A percentile compares a stretch with the other conserved stretches of the same genome.
Conservation (phyloP, 2,113 vertebrate genomes). For the Pelecanoides urinatrix region DNA sequence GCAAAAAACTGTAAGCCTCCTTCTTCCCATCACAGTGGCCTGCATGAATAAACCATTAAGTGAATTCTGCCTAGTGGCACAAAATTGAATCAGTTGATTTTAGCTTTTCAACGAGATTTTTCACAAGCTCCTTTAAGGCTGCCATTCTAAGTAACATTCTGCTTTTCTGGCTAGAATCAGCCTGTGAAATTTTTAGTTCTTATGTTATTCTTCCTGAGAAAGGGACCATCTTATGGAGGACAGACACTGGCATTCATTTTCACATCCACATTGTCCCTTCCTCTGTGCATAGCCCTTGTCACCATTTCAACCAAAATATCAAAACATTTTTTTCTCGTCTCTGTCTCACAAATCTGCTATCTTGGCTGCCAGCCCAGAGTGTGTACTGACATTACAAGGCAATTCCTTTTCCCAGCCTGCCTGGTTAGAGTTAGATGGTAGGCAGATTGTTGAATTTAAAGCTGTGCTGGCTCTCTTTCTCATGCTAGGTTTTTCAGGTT, state of each 20-base stretch:
- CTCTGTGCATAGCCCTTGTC: background rate
- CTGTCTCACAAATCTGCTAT: background rate
- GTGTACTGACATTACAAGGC: background rate
- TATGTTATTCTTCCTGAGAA: background rate
- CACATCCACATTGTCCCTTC: background rate
- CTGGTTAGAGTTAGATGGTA: background rate
- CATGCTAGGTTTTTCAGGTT: background rate
- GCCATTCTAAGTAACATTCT: background rate
- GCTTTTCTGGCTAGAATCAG: background rate
- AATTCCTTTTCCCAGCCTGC: background rate
- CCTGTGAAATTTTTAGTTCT: background rate
- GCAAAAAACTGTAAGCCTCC: background rate
- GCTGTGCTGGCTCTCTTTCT: background rate
- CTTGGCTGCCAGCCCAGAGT: background rate
- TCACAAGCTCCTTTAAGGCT: background rate
- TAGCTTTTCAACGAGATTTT: constrained; percentile 19
- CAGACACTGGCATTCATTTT: background rate
- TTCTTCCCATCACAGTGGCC: background rate
- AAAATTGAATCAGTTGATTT: constrained; percentile 29
- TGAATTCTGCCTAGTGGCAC: background rate
- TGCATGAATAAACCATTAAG: constrained; percentile 44
- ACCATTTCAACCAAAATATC: background rate
- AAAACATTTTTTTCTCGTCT: background rate
- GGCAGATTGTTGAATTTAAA: background rate
- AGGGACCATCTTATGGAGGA: background rate